Base-by-base conservation (phyloP, 2,113 vertebrate species). In the Urocynchramus pylzowi region DNA sequence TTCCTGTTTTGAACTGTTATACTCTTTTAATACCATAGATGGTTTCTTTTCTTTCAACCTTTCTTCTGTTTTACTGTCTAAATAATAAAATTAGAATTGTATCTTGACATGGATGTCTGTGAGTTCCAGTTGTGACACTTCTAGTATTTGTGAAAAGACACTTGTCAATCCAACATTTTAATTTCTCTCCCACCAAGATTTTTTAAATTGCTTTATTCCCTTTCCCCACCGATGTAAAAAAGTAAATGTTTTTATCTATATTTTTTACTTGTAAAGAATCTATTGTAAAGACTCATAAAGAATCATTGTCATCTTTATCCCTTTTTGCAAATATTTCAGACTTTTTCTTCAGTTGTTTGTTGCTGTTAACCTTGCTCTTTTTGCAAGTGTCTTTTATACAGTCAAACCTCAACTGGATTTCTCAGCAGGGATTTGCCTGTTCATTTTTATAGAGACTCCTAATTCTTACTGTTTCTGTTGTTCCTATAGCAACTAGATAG, bases 401-500 rank as follows among this genome's bases (percentile, higher is more conserved):
- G 65, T 87, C 96, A 90, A 89, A 68, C 70, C 57, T 81, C 94
- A 90, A 81, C 85, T 47, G 59, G 89, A 75, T 89, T 92, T 94
- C 76, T 93, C 88, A 95, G 85, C 93, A 84, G 96, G 87, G 84
- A 93, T 97, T 94, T 96, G 49, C 94, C 91, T 96, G 60, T 95
- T 91, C 26, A 21, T 37, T 98, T 98, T 98, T 97, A 91, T 93
- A 90, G 78, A 96, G 88, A 80, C 84, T 96, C 94, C 74, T 35
- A 95, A 93, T 69, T 95, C 80, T 81, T 89, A 95, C 95, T 95
- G 82, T 96, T 97, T 87, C 89, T 97, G 18, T 93, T 82, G 98
- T 98, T 98, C 91, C 98, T 96, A 98, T 98, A 97, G 97, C 87
- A 97, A 98, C 98, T 41, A 64, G 90, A 86, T 57, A 92, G 95